A percentile compares a stretch with the other conserved stretches of the same genome.
Conservation (phyloP, 92 coral and sea anemone genomes). For the Porites cylindrica region DNA sequence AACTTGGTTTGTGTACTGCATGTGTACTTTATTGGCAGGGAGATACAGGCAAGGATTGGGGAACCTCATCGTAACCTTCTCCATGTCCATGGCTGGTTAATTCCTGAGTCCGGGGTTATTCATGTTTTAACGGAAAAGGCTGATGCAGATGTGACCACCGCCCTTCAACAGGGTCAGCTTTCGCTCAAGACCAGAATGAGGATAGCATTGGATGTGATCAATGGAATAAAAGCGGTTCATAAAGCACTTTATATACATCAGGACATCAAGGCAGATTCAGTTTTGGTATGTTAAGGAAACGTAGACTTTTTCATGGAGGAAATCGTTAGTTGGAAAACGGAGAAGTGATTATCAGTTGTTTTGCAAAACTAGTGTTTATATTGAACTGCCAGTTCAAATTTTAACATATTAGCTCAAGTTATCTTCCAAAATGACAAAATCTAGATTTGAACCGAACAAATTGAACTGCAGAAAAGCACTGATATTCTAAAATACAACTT, state of each 20-base stretch:
- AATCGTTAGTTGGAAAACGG: background rate
- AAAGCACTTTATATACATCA: constrained; percentile 41
- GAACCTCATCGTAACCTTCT: constrained; percentile 48
- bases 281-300: constrained; percentile 44
- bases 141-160: constrained; percentile 39
- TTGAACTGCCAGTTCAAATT: no score
- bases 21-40: constrained; percentile 12
- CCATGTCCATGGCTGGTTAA: constrained; percentile 59
- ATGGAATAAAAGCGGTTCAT: constrained; percentile 58
- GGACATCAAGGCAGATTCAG: constrained; percentile 63
- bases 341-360: no score
- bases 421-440: no score
- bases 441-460: no score
- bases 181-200: constrained; percentile 40
- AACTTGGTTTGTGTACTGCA: no score
- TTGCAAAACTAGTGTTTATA: no score
- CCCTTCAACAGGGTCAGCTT: constrained; percentile 32
- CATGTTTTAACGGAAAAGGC: constrained; percentile 69
- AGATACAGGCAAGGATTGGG: constrained; percentile 23
- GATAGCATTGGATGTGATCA: constrained; percentile 59
- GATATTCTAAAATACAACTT: no score
- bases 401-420: no score
- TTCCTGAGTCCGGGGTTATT: constrained; percentile 41
- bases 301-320: background rate
- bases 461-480: no score